Evolutionary conservation across 2,113 vertebrate genomes (phyloP).

Genomic region (Cyprinodon variegatus): DNA sequence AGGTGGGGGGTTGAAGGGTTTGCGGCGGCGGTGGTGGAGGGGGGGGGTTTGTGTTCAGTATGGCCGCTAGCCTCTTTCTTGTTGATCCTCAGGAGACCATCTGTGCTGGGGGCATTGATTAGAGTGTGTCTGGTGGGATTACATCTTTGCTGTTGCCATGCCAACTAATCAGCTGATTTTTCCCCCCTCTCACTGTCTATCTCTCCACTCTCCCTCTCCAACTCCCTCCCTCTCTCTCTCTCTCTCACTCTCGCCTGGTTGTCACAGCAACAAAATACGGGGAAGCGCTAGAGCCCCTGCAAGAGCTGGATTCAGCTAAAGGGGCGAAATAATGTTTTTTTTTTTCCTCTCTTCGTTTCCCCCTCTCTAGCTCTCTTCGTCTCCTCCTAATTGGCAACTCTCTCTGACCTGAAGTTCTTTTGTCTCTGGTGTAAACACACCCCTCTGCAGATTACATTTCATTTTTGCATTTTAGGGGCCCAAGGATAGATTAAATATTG

Average conservation of each 20-base stretch:
- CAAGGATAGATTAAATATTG: slow-evolving; percentile 13
- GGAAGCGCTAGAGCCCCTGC: slow-evolving; percentile 83
- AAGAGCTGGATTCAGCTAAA: slow-evolving; percentile 90
- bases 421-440: slow-evolving; percentile 80
- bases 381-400: slow-evolving; percentile 93
- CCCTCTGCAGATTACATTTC: slow-evolving; percentile 70
- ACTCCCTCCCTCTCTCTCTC: slow-evolving; percentile 51
- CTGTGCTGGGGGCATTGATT: slow-evolving; percentile 99
- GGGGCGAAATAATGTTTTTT: slow-evolving; percentile 80
- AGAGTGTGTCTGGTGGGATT: slow-evolving; percentile 99
- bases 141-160: slow-evolving; percentile 99
- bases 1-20: slow-evolving; percentile 20
- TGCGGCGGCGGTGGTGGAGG: slow-evolving; percentile 6
- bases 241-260: slow-evolving; percentile 79
- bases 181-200: slow-evolving; percentile 31
- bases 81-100: slow-evolving; percentile 99
- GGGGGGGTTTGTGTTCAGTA: slow-evolving; percentile 65
- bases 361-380: slow-evolving; percentile 62
- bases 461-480: slow-evolving; percentile 51
- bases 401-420: slow-evolving; percentile 89
- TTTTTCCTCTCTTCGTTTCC: slow-evolving; percentile 46
- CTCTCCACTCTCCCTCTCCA: slow-evolving; percentile 22
- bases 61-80: slow-evolving; percentile 95
- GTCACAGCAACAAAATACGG: slow-evolving; percentile 97
- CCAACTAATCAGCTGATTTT: slow-evolving; percentile 99